Evolutionary conservation across 2,888 invertebrate genomes (phyloP).

Genomic region (Dicyrtoma fusca): DNA sequence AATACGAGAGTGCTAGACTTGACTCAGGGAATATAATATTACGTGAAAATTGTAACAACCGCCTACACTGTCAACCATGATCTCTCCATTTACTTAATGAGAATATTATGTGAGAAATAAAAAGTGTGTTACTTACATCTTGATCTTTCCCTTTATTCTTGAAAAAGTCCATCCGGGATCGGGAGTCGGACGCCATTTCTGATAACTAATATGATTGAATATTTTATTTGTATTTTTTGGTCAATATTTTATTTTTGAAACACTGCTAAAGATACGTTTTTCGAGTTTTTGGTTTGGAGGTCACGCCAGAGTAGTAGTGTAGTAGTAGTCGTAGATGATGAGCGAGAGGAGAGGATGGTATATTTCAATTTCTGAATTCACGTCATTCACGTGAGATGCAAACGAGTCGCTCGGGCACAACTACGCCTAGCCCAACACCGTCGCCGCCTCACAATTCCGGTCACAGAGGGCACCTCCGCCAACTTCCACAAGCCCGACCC

Average conservation of each 20-base stretch:
- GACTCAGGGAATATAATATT: background rate
- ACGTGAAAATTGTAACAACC: slow-evolving; percentile 26
- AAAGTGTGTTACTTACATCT: slow-evolving; percentile 76
- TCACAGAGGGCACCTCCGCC: background rate
- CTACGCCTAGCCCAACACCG: slow-evolving; percentile 13
- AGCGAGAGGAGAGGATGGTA: slow-evolving; percentile 21
- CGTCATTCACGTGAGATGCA: slow-evolving; percentile 26
- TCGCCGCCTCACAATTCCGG: background rate
- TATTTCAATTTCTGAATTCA: slow-evolving; percentile 28
- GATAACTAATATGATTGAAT: background rate
- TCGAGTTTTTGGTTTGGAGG: background rate
- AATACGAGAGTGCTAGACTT: slow-evolving; percentile 5
- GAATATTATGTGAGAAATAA: background rate
- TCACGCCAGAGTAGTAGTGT: slow-evolving; percentile 20
- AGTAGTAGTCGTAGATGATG: no score
- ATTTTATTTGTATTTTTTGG: background rate
- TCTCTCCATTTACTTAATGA: slow-evolving; percentile 1
- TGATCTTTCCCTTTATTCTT: slow-evolving; percentile 99
- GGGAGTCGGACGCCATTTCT: slow-evolving; percentile 46
- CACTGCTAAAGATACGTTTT: slow-evolving; percentile 18
- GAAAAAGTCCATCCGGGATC: slow-evolving; percentile 78
- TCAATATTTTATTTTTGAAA: slow-evolving; percentile 24
- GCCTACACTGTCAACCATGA: slow-evolving; percentile 29
- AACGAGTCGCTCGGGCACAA: slow-evolving; percentile 22
- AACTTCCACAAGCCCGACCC: no score